Evolutionary conservation across 1,140 invertebrate species (phyloP).

Genomic region (Brachionus calyciflorus): DNA sequence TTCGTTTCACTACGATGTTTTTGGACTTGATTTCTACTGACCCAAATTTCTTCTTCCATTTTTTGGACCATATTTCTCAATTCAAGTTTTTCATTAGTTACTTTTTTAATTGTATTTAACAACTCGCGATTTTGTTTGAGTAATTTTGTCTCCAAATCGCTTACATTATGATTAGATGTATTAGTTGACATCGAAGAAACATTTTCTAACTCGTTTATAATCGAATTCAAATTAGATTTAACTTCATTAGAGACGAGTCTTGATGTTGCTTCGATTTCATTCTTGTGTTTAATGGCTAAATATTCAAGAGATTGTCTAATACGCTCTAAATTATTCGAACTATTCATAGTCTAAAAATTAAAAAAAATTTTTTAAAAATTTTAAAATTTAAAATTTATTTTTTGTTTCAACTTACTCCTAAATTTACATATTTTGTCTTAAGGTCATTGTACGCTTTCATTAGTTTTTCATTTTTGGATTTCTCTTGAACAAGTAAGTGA

Average conservation of each 20-base stretch:
- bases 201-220: slow-evolving; percentile 31
- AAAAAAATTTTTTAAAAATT: not conserved
- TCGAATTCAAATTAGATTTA: not conserved
- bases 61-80: slow-evolving; percentile 51
- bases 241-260: not conserved
- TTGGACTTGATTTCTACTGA: slow-evolving; percentile 48
- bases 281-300: slow-evolving; percentile 21
- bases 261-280: slow-evolving; percentile 11
- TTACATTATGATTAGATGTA: not conserved
- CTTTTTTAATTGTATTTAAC: slow-evolving; percentile 50
- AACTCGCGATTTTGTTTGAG: slow-evolving; percentile 53
- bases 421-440: not conserved
- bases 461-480: slow-evolving; percentile 24
- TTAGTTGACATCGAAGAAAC: not conserved
- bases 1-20: not conserved
- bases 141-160: slow-evolving; percentile 47
- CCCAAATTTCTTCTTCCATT: slow-evolving; percentile 53
- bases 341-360: not conserved
- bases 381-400: not conserved
- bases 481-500: slow-evolving; percentile 14
- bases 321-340: slow-evolving; percentile 8
- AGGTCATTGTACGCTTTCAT: slow-evolving; percentile 4
- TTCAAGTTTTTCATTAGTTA: slow-evolving; percentile 54
- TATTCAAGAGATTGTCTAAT: slow-evolving; percentile 34
- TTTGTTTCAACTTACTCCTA: slow-evolving; percentile 3